phyloP scores from a whole-genome alignment of 2,888 invertebrate genomes.

The Hofmannophila pseudospretella region DNA sequence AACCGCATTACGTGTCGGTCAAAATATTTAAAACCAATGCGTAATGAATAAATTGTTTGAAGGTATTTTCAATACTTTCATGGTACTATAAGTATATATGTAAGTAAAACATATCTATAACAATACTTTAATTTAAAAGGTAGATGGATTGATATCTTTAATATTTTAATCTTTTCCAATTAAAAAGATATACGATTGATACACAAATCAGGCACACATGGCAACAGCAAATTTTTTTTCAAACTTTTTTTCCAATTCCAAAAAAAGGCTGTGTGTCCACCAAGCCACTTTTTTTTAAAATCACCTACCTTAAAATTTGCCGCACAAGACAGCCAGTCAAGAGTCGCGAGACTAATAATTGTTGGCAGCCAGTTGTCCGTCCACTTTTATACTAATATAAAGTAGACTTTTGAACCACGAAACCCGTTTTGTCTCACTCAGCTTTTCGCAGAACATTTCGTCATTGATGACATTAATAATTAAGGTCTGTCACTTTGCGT shows the following conservation, averaged over 20 bases:
- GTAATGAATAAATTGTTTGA: no score
- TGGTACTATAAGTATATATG: not conserved
- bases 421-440: constrained; percentile 14
- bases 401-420: constrained; percentile 10
- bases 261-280: no score
- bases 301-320: constrained; percentile 1
- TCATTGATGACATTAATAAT: constrained; percentile 12
- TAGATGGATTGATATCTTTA: no score
- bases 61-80: no score
- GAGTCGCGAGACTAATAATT: constrained; percentile 3
- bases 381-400: constrained; percentile 14
- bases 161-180: no score
- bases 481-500: not conserved
- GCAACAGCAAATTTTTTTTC: no score
- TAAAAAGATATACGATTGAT: no score
- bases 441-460: constrained; percentile 11
- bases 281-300: no score
- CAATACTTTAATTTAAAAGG: not conserved
- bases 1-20: no score
- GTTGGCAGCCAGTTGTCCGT: not conserved
- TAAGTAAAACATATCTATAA: not conserved
- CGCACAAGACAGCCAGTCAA: not conserved
- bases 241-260: no score
- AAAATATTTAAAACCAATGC: no score
- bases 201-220: no score